These are phyloP conservation scores for Rugalucina vietnamica DNA, from an alignment of 2,888 invertebrate genomes.

Conservation along the genomic window DNA sequence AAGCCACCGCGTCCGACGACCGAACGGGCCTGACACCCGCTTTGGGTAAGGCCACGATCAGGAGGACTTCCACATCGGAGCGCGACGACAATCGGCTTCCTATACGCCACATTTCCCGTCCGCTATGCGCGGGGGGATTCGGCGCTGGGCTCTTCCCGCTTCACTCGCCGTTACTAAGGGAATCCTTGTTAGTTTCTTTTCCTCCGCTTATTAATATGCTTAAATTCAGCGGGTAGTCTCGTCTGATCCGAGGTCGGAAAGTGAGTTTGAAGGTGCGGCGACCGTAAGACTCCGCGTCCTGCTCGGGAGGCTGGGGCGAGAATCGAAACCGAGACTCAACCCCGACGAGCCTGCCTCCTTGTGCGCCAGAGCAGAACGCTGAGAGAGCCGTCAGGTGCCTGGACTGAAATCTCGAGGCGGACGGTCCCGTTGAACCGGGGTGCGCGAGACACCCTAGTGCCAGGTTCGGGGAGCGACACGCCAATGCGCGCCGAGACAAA, in stretches of 20 bases:
- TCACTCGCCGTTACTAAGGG: too few species aligned
- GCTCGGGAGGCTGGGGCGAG: neutral
- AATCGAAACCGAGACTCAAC: neutral
- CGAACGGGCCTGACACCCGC: slow-evolving; percentile 55
- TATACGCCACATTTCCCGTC: too few species aligned
- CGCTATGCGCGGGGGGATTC: too few species aligned
- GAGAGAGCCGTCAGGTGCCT: neutral
- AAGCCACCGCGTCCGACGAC: slow-evolving; percentile 33
- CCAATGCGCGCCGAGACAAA: slow-evolving; percentile 16
- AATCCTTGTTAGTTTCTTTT: too few species aligned
- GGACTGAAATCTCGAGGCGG: slow-evolving; percentile 27
- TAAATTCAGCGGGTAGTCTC: too few species aligned
- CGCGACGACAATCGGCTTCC: too few species aligned
- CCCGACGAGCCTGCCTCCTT: neutral
- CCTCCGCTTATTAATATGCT: too few species aligned
- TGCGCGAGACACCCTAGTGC: neutral
- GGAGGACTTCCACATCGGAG: slow-evolving; percentile 77
- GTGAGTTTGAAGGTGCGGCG: too few species aligned
- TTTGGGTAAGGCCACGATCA: slow-evolving; percentile 79
- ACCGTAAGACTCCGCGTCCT: too few species aligned
- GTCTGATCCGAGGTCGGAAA: too few species aligned
- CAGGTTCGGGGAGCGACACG: slow-evolving; percentile 26
- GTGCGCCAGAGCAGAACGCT: neutral
- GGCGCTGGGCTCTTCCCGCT: too few species aligned
- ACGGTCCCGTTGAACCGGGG: neutral